Percentiles rank a stretch among this genome's conserved stretches.
Evolutionary conservation across 30 jellyfish, hydroid and myxozoan genomes (phyloP).

Genomic region (Mastigias papua): DNA sequence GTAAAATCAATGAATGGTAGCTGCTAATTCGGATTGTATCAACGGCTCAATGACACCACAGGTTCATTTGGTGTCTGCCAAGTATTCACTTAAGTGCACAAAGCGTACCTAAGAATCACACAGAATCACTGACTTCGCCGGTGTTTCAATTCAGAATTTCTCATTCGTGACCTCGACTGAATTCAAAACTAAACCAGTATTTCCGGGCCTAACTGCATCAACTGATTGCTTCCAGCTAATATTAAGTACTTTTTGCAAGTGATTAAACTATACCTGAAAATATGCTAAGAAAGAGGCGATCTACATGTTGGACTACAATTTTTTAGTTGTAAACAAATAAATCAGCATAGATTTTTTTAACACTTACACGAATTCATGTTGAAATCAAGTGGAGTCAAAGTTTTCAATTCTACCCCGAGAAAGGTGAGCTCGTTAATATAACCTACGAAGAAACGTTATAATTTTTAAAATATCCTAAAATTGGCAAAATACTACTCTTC

Average conservation of each 20-base stretch:
- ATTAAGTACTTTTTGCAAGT: neutral
- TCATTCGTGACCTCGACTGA: conserved; percentile 30
- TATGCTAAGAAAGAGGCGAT: neutral
- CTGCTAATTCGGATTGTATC: neutral
- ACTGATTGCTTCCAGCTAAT: neutral
- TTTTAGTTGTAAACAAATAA: neutral
- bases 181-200: conserved; percentile 25
- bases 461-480: no score
- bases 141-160: conserved; percentile 27
- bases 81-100: neutral
- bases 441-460: no score
- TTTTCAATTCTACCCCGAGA: conserved; percentile 69
- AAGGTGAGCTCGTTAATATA: conserved; percentile 69
- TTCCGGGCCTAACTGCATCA: conserved; percentile 45
- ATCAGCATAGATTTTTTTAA: neutral
- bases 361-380: conserved; percentile 57
- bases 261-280: neutral
- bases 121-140: conserved; percentile 44
- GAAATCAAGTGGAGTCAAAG: conserved; percentile 72
- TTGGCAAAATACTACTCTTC: no score
- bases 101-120: conserved; percentile 51
- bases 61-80: neutral
- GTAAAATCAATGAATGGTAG: neutral
- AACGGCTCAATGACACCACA: neutral
- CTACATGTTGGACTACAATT: neutral